Evolutionary conservation across 2,113 vertebrate species (phyloP).

Genomic region (Monopterus albus): DNA sequence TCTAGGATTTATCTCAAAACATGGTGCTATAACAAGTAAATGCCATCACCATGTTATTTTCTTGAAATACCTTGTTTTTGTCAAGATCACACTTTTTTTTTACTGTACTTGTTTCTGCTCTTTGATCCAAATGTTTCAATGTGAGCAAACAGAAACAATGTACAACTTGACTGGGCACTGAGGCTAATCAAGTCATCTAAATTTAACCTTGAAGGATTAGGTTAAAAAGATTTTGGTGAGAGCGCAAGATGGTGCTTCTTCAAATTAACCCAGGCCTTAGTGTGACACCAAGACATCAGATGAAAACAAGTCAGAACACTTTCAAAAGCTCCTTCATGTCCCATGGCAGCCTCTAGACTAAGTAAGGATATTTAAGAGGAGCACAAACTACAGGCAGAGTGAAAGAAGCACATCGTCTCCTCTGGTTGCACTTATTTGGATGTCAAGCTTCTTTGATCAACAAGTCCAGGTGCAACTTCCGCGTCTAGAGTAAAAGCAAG

Average conservation of each 20-base stretch:
- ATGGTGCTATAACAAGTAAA: neutral
- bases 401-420: slow-evolving; percentile 27
- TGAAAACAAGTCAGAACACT: slow-evolving; percentile 44
- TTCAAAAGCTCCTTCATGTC: slow-evolving; percentile 41
- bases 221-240: slow-evolving; percentile 28
- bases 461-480: slow-evolving; percentile 47
- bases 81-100: neutral
- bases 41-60: neutral
- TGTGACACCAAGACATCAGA: slow-evolving; percentile 35
- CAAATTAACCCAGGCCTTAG: slow-evolving; percentile 33
- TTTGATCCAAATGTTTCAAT: neutral
- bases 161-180: neutral
- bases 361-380: slow-evolving; percentile 24
- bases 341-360: slow-evolving; percentile 17
- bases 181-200: slow-evolving; percentile 14
- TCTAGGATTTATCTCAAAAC: neutral
- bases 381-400: slow-evolving; percentile 30
- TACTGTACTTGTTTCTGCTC: neutral
- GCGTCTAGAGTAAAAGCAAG: slow-evolving; percentile 29
- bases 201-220: slow-evolving; percentile 10
- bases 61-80: neutral
- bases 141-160: neutral
- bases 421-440: slow-evolving; percentile 40
- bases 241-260: slow-evolving; percentile 10
- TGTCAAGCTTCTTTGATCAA: slow-evolving; percentile 64